Percentiles rank a stretch among this genome's conserved stretches.
These are phyloP conservation scores for Bombus confusus DNA, from an alignment of 1,140 invertebrate species.

Conservation along the genomic window DNA sequence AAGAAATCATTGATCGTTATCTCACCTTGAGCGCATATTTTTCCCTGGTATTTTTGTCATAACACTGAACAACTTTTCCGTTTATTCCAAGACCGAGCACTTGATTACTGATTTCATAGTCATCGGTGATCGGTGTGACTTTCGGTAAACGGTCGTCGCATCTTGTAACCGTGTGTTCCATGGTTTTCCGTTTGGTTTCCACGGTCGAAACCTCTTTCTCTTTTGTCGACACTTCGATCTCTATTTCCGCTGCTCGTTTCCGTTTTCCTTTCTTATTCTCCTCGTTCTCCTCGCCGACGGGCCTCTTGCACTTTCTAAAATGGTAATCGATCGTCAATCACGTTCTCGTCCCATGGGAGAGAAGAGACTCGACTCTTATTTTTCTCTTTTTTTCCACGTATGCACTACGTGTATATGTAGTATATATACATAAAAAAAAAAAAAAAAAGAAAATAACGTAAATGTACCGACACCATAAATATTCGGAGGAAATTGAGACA, in stretches of 20 bases:
- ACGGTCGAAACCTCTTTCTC: constrained; percentile 26
- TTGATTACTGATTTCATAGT: constrained; percentile 96
- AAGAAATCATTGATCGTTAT: background rate
- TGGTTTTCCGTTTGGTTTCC: constrained; percentile 58
- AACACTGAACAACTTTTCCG: constrained; percentile 95
- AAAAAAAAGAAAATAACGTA: background rate
- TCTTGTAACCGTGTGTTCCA: constrained; percentile 69
- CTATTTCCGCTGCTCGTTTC: constrained; percentile 51
- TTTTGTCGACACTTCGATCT: constrained; percentile 42
- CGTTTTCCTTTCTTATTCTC: constrained; percentile 56
- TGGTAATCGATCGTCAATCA: constrained; percentile 36
- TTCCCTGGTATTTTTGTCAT: constrained; percentile 85
- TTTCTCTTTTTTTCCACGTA: background rate
- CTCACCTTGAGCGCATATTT: constrained; percentile 95
- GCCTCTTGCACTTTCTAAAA: constrained; percentile 65
- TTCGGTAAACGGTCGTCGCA: constrained; percentile 84
- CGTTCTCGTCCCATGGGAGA: background rate
- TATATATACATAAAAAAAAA: background rate
- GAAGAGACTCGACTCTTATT: too few species aligned
- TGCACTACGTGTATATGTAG: background rate
- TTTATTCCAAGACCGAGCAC: constrained; percentile 99
- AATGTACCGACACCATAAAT: constrained; percentile 14
- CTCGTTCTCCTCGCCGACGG: constrained; percentile 56
- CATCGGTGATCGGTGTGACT: constrained; percentile 91
- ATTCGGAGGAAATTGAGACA: constrained; percentile 23